phyloP scores from a whole-genome alignment of 37 sponge, comb jelly and placozoan species.

The Eunapius fragilis region DNA sequence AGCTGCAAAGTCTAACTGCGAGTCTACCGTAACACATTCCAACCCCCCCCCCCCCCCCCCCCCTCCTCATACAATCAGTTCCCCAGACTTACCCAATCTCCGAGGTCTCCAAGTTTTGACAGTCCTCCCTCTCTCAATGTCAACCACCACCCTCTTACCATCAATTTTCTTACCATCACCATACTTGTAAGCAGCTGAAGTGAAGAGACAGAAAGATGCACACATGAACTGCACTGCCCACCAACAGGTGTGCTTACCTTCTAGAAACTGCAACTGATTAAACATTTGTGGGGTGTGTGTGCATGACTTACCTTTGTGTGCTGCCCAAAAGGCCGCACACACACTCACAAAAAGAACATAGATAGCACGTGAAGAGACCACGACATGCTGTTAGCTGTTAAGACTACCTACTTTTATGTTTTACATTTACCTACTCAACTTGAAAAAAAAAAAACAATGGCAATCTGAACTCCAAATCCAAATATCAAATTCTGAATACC shows the following conservation, averaged over 20 bases:
- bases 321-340: background rate
- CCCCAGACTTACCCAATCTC: slow-evolving; percentile 79
- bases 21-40: background rate
- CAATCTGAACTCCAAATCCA: too few relatives aligned
- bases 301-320: background rate
- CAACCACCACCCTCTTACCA: slow-evolving; percentile 90
- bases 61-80: too few relatives aligned
- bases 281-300: background rate
- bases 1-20: background rate
- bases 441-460: too few relatives aligned
- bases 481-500: too few relatives aligned
- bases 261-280: background rate
- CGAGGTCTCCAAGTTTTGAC: slow-evolving; percentile 95
- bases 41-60: background rate
- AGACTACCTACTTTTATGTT: too few relatives aligned
- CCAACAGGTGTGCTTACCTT: slow-evolving; percentile 6
- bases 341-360: background rate
- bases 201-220: background rate
- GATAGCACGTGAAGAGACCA: background rate
- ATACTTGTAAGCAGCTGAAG: slow-evolving; percentile 92
- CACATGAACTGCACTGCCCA: slow-evolving; percentile 2
- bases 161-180: slow-evolving; percentile 99
- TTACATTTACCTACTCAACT: too few relatives aligned
- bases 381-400: too few relatives aligned
- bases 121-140: slow-evolving; percentile 94